Evolutionary conservation across 1,140 invertebrate species (phyloP).

Genomic region (Euschistus heros): DNA sequence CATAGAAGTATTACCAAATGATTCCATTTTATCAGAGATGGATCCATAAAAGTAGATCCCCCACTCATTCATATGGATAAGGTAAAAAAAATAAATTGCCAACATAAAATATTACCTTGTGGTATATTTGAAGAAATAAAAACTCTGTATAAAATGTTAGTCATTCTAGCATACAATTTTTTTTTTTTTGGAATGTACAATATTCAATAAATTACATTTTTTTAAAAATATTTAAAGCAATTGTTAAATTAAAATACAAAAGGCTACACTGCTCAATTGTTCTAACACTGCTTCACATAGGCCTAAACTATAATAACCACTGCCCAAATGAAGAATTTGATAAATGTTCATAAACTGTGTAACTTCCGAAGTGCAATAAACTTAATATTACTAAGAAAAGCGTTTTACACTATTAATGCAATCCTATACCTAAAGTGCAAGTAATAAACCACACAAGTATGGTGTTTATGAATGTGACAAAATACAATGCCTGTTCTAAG

Average conservation of each 20-base stretch:
- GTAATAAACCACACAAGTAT: not conserved
- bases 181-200: not conserved
- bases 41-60: too few relatives aligned
- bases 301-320: not conserved
- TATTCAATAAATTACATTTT: too few relatives aligned
- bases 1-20: too few relatives aligned
- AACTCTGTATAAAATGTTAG: constrained; percentile 10
- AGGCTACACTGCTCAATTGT: constrained; percentile 1
- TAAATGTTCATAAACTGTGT: not conserved
- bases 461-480: not conserved
- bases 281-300: constrained; percentile 4
- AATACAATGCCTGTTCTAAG: constrained; percentile 6
- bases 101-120: constrained; percentile 1
- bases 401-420: not conserved
- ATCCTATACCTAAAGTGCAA: constrained; percentile 1
- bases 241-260: not conserved
- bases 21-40: too few relatives aligned
- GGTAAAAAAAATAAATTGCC: not conserved
- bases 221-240: not conserved
- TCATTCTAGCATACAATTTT: not conserved
- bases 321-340: not conserved
- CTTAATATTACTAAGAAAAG: not conserved
- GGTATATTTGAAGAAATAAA: constrained; percentile 7
- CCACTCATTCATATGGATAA: too few relatives aligned
- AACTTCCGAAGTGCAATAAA: not conserved